These are phyloP conservation scores for Brotula barbata DNA, from an alignment of 2,797 vertebrate genomes.

Conservation along the genomic window DNA sequence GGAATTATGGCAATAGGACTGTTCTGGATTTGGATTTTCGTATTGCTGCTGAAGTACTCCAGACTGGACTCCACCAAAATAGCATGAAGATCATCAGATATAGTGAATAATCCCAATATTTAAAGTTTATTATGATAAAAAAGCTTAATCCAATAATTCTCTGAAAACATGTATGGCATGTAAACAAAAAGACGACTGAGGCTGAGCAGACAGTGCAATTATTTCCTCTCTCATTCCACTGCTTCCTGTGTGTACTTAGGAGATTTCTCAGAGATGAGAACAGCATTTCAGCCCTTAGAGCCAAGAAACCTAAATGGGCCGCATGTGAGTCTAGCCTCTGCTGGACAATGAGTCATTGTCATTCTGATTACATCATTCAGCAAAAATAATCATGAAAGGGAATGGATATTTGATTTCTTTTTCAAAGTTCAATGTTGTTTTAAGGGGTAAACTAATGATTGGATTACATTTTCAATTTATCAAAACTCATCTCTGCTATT, in stretches of 20 bases:
- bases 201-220: slow-evolving; percentile 21
- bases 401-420: slow-evolving; percentile 16
- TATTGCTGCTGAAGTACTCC: too few species aligned
- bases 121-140: background rate
- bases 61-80: slow-evolving; percentile 17
- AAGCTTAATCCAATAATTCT: background rate
- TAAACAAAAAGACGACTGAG: slow-evolving; percentile 23
- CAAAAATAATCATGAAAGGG: slow-evolving; percentile 27
- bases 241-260: slow-evolving; percentile 20
- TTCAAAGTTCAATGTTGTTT: background rate
- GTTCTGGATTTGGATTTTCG: too few species aligned
- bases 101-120: slow-evolving; percentile 1
- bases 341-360: slow-evolving; percentile 46
- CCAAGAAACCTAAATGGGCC: slow-evolving; percentile 18
- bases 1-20: too few species aligned
- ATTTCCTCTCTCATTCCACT: slow-evolving; percentile 25
- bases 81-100: too few species aligned
- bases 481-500: background rate
- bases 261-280: slow-evolving; percentile 16
- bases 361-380: slow-evolving; percentile 50
- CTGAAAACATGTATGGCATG: slow-evolving; percentile 4
- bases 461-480: background rate
- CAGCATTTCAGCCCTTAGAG: slow-evolving; percentile 13
- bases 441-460: background rate
- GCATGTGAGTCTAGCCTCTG: slow-evolving; percentile 40